These are phyloP conservation scores for Xestoiulus laeticollis DNA, from an alignment of 2,888 invertebrate species.

Conservation along the genomic window DNA sequence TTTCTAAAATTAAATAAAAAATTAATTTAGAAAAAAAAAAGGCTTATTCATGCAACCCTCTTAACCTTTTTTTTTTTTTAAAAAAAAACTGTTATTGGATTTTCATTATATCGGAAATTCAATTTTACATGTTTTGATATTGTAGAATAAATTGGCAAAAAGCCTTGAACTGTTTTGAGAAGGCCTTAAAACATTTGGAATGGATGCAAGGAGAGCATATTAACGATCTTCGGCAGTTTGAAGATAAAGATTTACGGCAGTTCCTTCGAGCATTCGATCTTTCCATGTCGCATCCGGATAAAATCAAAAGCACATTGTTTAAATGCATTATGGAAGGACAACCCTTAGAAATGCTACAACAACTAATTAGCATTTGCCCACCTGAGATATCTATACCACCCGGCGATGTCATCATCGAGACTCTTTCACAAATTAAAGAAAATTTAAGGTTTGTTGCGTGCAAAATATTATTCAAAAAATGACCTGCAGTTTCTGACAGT, in stretches of 20 bases:
- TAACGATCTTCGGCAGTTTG: background rate
- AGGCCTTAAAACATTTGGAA: constrained; percentile 45
- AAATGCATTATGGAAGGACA: constrained; percentile 52
- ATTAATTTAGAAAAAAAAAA: too few species aligned
- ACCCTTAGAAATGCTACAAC: constrained; percentile 48
- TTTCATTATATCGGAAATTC: too few species aligned
- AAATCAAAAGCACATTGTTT: constrained; percentile 48
- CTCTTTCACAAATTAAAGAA: constrained; percentile 32
- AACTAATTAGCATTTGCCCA: constrained; percentile 53
- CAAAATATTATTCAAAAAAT: background rate
- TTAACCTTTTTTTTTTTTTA: too few species aligned
- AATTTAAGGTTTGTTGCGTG: constrained; percentile 44
- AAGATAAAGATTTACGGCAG: background rate
- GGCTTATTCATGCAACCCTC: too few species aligned
- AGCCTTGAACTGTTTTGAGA: background rate
- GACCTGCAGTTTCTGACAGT: background rate
- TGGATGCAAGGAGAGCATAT: constrained; percentile 52
- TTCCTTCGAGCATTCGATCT: constrained; percentile 48
- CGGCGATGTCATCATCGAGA: constrained; percentile 51
- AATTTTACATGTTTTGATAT: constrained; percentile 7
- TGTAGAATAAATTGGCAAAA: constrained; percentile 31
- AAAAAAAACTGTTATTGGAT: too few species aligned
- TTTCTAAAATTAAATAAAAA: too few species aligned
- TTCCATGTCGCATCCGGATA: constrained; percentile 32
- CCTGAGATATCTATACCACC: constrained; percentile 38